Percentiles rank a stretch among this genome's conserved stretches.
Conservation (phyloP, 2,888 invertebrate genomes). For the Apotomis capreana region DNA sequence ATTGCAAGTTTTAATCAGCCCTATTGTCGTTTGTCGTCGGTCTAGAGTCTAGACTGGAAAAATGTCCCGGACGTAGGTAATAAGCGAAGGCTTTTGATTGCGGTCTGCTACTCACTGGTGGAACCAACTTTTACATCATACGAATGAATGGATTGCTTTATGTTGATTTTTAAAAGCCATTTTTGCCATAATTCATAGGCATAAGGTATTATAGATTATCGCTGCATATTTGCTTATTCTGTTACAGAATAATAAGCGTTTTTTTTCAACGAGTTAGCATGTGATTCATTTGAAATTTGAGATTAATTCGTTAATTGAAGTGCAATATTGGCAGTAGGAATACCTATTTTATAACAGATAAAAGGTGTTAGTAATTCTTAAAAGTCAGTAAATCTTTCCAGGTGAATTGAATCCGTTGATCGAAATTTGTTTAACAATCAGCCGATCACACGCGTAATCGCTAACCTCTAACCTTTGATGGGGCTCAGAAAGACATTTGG, state of each 20-base stretch:
- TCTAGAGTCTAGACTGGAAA: constrained; percentile 78
- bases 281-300: no score
- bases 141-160: constrained; percentile 34
- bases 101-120: constrained; percentile 41
- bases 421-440: constrained; percentile 4
- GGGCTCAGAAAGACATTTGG: constrained; percentile 76
- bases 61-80: constrained; percentile 63
- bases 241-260: no score
- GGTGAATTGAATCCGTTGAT: not conserved
- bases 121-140: constrained; percentile 36
- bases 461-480: constrained; percentile 54
- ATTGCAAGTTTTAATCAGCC: constrained; percentile 78
- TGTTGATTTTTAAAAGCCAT: constrained; percentile 17
- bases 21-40: constrained; percentile 72
- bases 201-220: not conserved
- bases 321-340: no score
- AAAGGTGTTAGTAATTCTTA: no score
- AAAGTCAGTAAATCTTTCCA: no score
- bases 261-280: no score
- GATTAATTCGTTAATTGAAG: no score
- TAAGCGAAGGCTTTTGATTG: constrained; percentile 59
- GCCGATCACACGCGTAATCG: constrained; percentile 17
- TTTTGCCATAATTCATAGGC: not conserved
- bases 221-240: no score
- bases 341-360: no score